Conservation (phyloP, 1,140 invertebrate species). For the Fopius arisanus region DNA sequence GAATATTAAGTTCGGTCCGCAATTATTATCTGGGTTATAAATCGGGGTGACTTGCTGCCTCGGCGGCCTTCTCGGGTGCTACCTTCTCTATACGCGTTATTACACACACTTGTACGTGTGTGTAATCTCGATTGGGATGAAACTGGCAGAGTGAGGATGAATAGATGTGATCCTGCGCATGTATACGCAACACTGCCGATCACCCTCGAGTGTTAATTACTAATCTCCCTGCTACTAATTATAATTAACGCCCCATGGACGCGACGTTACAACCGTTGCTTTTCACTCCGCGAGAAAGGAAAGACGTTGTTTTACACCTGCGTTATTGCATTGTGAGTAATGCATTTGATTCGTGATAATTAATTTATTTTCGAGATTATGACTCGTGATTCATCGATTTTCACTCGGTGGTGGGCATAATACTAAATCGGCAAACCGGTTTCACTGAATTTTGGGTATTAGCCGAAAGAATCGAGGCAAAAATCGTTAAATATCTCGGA, state of each 20-base stretch:
- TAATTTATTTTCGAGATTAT: neutral
- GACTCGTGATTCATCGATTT: neutral
- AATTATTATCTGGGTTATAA: constrained; percentile 67
- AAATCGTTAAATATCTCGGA: too few species aligned
- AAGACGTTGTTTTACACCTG: constrained; percentile 21
- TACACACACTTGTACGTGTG: constrained; percentile 37
- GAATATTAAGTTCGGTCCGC: constrained; percentile 66
- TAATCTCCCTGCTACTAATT: constrained; percentile 63
- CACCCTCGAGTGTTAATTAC: constrained; percentile 64
- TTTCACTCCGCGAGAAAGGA: constrained; percentile 28
- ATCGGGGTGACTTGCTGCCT: constrained; percentile 59
- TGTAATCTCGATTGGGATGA: neutral
- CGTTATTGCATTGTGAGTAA: neutral
- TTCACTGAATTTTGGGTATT: too few species aligned
- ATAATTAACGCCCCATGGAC: constrained; percentile 63
- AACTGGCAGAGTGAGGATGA: neutral
- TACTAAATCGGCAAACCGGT: too few species aligned
- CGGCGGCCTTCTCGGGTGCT: constrained; percentile 50
- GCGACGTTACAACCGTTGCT: constrained; percentile 20
- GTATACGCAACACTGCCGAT: constrained; percentile 50
- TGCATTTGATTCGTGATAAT: neutral
- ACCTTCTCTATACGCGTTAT: constrained; percentile 40
- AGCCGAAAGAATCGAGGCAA: too few species aligned
- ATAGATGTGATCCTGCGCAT: constrained; percentile 18
- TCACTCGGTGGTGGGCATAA: too few species aligned